Percentiles rank a stretch among this genome's conserved stretches.
These are phyloP conservation scores for Macrochelys suwanniensis DNA, from an alignment of 2,797 vertebrate genomes.

Conservation along the genomic window DNA sequence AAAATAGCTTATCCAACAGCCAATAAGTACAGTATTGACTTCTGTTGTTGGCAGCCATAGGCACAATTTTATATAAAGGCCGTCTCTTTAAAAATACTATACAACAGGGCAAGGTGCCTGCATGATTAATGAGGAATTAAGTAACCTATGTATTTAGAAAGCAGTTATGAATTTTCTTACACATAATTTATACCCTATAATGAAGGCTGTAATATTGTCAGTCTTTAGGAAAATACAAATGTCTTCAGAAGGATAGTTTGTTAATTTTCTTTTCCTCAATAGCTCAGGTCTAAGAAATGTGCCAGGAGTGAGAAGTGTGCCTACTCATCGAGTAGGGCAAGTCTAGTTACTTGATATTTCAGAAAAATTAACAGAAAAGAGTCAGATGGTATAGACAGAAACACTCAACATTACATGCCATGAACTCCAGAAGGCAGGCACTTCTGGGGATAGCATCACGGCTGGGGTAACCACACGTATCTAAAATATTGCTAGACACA, in stretches of 20 bases:
- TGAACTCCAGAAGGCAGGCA: neutral
- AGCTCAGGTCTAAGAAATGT: neutral
- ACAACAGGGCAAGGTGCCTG: neutral
- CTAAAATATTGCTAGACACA: neutral
- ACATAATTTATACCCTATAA: neutral
- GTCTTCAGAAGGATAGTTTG: neutral
- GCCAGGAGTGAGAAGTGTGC: neutral
- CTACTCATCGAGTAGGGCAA: neutral
- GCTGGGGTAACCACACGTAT: neutral
- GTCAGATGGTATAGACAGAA: neutral
- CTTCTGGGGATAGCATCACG: neutral
- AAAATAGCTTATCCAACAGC: neutral
- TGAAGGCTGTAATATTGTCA: neutral
- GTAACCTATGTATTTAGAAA: neutral
- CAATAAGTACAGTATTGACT: neutral
- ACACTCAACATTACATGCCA: neutral
- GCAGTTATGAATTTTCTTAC: neutral
- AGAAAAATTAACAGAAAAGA: neutral
- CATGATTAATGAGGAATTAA: neutral
- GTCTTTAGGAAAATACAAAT: neutral
- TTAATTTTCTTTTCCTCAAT: neutral
- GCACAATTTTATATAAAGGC: neutral
- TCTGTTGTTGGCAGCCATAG: neutral
- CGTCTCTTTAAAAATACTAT: neutral
- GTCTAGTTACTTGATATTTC: neutral